Base-by-base conservation (phyloP, 2,113 vertebrate genomes). In the Xerus inauris region DNA sequence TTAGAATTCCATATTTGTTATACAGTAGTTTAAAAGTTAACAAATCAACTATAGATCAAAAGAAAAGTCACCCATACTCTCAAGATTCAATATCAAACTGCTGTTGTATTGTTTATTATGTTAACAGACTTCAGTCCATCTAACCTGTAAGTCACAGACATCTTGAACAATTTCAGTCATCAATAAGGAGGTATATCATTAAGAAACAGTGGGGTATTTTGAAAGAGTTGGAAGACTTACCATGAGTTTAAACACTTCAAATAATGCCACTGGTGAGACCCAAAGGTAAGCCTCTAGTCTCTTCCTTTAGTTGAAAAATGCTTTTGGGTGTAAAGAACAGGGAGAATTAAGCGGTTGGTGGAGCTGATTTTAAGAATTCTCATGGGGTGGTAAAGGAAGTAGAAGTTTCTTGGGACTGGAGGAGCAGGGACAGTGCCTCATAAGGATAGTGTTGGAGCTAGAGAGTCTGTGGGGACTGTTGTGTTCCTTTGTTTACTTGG, bases 201-300 rank as follows among this genome's bases (percentile, higher is more conserved):
- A 94, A 92, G 75, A 49, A 91, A 72, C 51, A 91, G 76, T 64
- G 59, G 30, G 8, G 13, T 89, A 45, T 87, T 94, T 95, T 81
- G 69, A 75, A 97, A 96, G 88, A 91, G 10, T 77, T 97, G 89
- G 89, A 97, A 86, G 75, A 93, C 28, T 85, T 84, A 92, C 26
- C 93, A 97, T 98, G 97, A 97, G 67, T 96, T 81, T 95, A 57
- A 97, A 57, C 28, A 16, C 57, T 92, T 89, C 96, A 64, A 95
- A 84, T 93, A 94, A 79, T 94, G 32, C 77, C 12, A 51, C 71
- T 76, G 89, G 83, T 87, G 97, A 97, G 47, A 81, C 11, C 35
- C 97, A 97, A 95, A 97, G 97, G 97, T 98, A 98, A 97, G 91
- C 32, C 40, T 65, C 19, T 19, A 3, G 49, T 72, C 14, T 96